Evolutionary conservation across 2,888 invertebrate genomes (phyloP), one percentile per base, ranked within the genome.

Genomic region (Netelia fuscicornis): DNA sequence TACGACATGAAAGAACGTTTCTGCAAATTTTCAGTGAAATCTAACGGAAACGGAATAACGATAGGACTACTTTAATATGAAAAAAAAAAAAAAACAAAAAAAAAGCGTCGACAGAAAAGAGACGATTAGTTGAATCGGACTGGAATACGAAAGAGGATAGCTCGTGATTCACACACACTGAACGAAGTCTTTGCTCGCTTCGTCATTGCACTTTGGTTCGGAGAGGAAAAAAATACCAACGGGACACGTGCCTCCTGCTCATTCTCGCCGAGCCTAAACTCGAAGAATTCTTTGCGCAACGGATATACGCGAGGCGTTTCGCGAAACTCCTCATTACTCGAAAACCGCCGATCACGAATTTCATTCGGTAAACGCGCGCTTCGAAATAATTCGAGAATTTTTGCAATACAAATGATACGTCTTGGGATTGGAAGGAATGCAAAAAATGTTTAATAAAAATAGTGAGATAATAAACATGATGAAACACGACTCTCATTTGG

Each of bases 341-440:
- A 80, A 84, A 84, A 84, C 80, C 80, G 25, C 80, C 23, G 76
- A 65, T 80, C 84, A 80, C 76, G 80, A 84, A 65, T 84, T 80
- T 80, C 17, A 54, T 76, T 71, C 37, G 37, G 64, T n/a, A 67
- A 68, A 65, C 17, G 17, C 67, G 75, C 17, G 30, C 60, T 13
- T 20, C 11, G 42, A 8, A n/a, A 54, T 67, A 56, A 65, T 56
- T 75, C 62, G 10, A 48, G 2, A 42, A 58, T 17, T 76, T 37
- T 65, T 17, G 37, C 42, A n/a, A 65, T 20, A 54, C 52, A 25
- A 67, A 67, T 65, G 9, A 42, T 25, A n/a, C 8, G 5, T 17
- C 20, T 20, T 2, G 20, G 2, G 58, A 1, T 17, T 9, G 6
- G 9, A 23, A 10, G 2, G 3, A 56, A 58, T 11, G 54, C 54